Base-by-base conservation (phyloP, 1,140 invertebrate genomes). In the Drosophila rhopaloa region DNA sequence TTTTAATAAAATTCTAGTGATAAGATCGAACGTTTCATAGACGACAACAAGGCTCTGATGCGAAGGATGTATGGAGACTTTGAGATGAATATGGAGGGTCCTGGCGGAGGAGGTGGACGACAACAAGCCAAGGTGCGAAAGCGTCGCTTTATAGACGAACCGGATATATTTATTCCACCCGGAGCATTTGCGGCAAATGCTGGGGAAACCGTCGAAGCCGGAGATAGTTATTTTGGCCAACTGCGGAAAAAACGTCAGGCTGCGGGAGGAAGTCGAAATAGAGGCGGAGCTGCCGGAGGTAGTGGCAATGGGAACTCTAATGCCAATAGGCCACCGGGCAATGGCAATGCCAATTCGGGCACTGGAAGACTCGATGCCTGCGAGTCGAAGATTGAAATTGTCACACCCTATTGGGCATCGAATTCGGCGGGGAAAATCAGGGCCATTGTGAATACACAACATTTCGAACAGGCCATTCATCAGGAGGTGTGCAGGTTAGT, bases 401-500 rank as follows among this genome's bases (percentile, higher is more conserved):
- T 97, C 7, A 98, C 97, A 1, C 97, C 97, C 0, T 98, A 98
- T 90, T 98, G 97, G 97, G 97, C 97, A 1, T 95, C 96, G 4
- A 98, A 98, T 92, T 97, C 97, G 8, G 97, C 96, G 2, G 97
- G 97, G 41, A 98, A 98, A 93, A 95, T 98, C 29, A 94, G 97
- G 24, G 97, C 97, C 1, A 97, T 98, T 60, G 97, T 98, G 11
- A 98, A 98, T 92, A 98, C 97, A 3, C 97, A 98, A 93, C 97
- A 98, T 92, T 97, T 98, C 79, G 97, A 98, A 88, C 97, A 98
- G 93, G 97, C 97, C 9, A 98, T 98, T 90, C 97, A 98, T 92
- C 97, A 98, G 92, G 97, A 98, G 95, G 96, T 98, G 66, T 98
- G 97, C 94, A 95, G 96, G 96, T 97, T 93, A 95, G 95, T 67